phyloP scores from a whole-genome alignment of 2,888 invertebrate genomes.

The Monoplex corrugatus region DNA sequence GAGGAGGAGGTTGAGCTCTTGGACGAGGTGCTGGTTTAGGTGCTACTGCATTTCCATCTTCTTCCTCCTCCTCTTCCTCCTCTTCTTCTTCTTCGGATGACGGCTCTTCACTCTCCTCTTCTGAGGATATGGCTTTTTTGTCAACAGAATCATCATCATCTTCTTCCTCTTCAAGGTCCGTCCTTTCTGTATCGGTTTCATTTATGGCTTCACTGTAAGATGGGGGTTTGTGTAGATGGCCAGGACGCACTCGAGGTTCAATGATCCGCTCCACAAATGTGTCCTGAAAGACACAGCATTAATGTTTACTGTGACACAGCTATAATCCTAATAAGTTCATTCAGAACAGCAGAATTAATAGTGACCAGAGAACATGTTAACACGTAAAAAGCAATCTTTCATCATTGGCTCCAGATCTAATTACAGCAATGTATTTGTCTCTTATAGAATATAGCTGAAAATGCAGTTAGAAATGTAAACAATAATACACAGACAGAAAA shows the following conservation, averaged over 20 bases:
- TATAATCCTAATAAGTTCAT: too few relatives aligned
- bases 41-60: slow-evolving; percentile 50
- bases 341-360: too few relatives aligned
- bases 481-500: too few relatives aligned
- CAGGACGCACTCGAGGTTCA: slow-evolving; percentile 59
- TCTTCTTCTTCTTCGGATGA: slow-evolving; percentile 58
- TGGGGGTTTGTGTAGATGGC: slow-evolving; percentile 45
- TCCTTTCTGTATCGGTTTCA: slow-evolving; percentile 41
- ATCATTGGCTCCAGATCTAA: too few relatives aligned
- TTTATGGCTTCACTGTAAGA: slow-evolving; percentile 53
- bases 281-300: slow-evolving; percentile 59
- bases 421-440: too few relatives aligned
- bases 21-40: slow-evolving; percentile 36
- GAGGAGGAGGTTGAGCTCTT: not conserved
- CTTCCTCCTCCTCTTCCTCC: slow-evolving; percentile 57
- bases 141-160: slow-evolving; percentile 53
- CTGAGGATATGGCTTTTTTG: slow-evolving; percentile 60
- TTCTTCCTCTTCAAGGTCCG: slow-evolving; percentile 46
- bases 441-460: too few relatives aligned
- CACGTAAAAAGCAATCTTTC: too few relatives aligned
- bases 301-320: too few relatives aligned
- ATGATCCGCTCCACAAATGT: slow-evolving; percentile 68
- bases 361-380: too few relatives aligned
- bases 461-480: too few relatives aligned
- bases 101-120: slow-evolving; percentile 63